phyloP scores from a whole-genome alignment of 1,140 invertebrate species.

The Oryzaephilus surinamensis region DNA sequence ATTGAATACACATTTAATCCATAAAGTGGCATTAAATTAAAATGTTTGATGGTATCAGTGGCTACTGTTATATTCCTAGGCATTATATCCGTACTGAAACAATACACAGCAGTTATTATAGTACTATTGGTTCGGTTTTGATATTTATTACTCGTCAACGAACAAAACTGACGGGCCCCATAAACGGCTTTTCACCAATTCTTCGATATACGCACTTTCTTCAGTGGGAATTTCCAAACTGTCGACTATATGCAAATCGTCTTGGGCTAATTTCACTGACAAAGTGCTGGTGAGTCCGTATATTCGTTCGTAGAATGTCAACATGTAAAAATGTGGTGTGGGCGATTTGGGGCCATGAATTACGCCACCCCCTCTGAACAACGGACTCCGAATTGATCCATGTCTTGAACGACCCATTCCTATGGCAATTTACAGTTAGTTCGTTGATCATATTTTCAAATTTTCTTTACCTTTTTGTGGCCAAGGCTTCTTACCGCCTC shows the following conservation, averaged over 20 bases:
- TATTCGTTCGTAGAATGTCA: constrained; percentile 64
- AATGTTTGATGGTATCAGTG: constrained; percentile 59
- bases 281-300: constrained; percentile 71
- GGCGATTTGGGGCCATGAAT: constrained; percentile 83
- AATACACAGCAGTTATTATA: not conserved
- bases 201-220: constrained; percentile 65
- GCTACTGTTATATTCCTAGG: constrained; percentile 78
- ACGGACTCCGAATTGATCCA: constrained; percentile 80
- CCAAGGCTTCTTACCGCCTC: constrained; percentile 87
- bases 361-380: constrained; percentile 72
- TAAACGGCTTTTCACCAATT: constrained; percentile 69
- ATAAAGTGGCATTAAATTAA: constrained; percentile 95
- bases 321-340: constrained; percentile 85
- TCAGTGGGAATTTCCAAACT: constrained; percentile 77
- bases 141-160: constrained; percentile 65
- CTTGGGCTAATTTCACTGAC: constrained; percentile 86
- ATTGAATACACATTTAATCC: constrained; percentile 81
- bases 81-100: constrained; percentile 71
- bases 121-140: too few species aligned
- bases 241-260: constrained; percentile 88
- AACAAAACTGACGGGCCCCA: constrained; percentile 96
- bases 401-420: constrained; percentile 70
- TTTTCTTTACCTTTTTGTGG: constrained; percentile 74
- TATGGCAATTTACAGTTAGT: constrained; percentile 7
- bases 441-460: constrained; percentile 61